Conservation (phyloP, 2,797 vertebrate genomes). For the Knipowitschia caucasica region DNA sequence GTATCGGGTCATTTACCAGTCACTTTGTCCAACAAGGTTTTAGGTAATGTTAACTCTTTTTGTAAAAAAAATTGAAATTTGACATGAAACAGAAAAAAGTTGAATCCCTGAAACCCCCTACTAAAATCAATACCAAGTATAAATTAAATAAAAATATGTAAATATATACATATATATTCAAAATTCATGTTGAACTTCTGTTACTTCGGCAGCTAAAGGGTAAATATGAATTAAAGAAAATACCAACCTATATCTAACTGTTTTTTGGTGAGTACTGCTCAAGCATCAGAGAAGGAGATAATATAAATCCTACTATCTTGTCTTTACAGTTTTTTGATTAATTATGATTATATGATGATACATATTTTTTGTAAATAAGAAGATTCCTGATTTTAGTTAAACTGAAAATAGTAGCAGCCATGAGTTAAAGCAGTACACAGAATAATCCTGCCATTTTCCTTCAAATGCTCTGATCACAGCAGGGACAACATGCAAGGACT, state of each 20-base stretch:
- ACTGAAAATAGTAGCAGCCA: constrained; percentile 27
- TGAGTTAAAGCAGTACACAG: constrained; percentile 36
- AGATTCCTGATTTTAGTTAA: constrained; percentile 19
- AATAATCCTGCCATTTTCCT: constrained; percentile 58
- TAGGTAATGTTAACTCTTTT: neutral
- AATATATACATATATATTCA: no score
- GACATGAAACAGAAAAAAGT: no score
- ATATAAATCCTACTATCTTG: neutral
- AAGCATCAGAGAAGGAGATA: neutral
- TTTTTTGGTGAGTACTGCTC: neutral
- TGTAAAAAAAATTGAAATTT: no score
- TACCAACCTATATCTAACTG: no score
- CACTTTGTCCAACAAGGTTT: neutral
- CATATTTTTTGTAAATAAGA: neutral
- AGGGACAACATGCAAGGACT: constrained; percentile 69
- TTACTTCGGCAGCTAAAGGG: no score
- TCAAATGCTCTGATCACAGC: constrained; percentile 73
- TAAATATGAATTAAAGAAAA: no score
- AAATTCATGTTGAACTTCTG: no score
- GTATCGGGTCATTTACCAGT: neutral
- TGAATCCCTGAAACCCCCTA: no score
- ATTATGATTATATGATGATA: no score
- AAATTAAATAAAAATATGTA: no score
- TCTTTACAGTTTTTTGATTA: neutral
- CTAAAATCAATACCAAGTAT: no score